These are phyloP conservation scores for Oceanites oceanicus DNA, from an alignment of 2,113 vertebrate genomes.

Conservation along the genomic window DNA sequence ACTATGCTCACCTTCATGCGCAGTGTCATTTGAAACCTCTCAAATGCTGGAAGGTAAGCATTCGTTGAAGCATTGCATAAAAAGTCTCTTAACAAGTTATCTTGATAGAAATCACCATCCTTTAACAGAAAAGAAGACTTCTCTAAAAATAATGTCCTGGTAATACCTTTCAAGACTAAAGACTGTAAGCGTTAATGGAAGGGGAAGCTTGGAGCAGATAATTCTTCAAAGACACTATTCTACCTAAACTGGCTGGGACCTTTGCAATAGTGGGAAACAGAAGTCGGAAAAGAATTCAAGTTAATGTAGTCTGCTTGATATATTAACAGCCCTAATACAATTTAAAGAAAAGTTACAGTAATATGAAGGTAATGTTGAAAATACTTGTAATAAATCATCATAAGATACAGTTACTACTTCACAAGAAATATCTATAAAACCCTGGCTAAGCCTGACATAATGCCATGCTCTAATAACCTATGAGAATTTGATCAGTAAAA, in stretches of 20 bases:
- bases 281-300: not conserved
- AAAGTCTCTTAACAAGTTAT: not conserved
- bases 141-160: not conserved
- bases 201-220: not conserved
- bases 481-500: not conserved
- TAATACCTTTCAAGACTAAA: not conserved
- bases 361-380: not conserved
- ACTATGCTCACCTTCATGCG: not conserved
- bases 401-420: not conserved
- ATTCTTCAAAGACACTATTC: not conserved
- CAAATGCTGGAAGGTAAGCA: not conserved
- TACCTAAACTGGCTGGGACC: not conserved
- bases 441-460: not conserved
- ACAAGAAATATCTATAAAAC: not conserved
- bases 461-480: not conserved
- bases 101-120: not conserved
- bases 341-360: not conserved
- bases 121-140: not conserved
- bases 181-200: not conserved
- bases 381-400: not conserved
- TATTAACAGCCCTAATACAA: not conserved
- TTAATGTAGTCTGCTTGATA: not conserved
- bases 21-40: not conserved
- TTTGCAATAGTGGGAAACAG: not conserved
- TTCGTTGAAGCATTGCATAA: not conserved